Conservation (phyloP, 2,888 invertebrate genomes). For the Cenopis cana region DNA sequence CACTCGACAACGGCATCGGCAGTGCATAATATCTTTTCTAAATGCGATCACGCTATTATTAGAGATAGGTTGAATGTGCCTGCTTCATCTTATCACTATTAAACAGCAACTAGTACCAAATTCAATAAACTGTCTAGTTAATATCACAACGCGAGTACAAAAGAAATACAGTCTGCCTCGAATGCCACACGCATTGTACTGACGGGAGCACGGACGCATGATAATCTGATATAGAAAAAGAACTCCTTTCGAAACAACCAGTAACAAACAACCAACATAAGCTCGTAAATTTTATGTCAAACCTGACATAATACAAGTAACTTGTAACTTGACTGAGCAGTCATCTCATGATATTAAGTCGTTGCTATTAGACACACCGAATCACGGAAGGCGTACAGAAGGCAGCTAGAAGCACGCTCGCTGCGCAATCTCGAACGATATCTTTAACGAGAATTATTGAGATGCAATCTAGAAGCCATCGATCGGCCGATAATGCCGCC, state of each 20-base stretch:
- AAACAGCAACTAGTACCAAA: not conserved
- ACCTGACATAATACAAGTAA: not conserved
- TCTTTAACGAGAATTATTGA: slow-evolving; percentile 79
- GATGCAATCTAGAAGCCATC: slow-evolving; percentile 82
- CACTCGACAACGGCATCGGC: slow-evolving; percentile 61
- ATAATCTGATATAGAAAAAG: not conserved
- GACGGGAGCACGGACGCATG: no score
- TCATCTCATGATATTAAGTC: slow-evolving; percentile 10
- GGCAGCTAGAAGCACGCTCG: slow-evolving; percentile 66
- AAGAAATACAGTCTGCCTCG: not conserved
- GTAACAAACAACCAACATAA: no score
- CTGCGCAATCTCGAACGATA: slow-evolving; percentile 71
- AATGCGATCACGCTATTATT: slow-evolving; percentile 41
- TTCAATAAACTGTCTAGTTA: not conserved
- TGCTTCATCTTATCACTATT: not conserved
- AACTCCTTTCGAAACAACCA: no score
- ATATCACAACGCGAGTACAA: not conserved
- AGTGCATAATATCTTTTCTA: slow-evolving; percentile 73
- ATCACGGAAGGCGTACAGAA: slow-evolving; percentile 71
- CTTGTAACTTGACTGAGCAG: not conserved
- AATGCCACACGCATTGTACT: not conserved
- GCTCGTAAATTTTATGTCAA: not conserved
- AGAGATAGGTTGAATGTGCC: slow-evolving; percentile 24
- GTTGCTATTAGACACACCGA: slow-evolving; percentile 58
- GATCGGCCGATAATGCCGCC: slow-evolving; percentile 80